Base-by-base conservation (phyloP, 2,113 vertebrate genomes). In the Leptosomus discolor region DNA sequence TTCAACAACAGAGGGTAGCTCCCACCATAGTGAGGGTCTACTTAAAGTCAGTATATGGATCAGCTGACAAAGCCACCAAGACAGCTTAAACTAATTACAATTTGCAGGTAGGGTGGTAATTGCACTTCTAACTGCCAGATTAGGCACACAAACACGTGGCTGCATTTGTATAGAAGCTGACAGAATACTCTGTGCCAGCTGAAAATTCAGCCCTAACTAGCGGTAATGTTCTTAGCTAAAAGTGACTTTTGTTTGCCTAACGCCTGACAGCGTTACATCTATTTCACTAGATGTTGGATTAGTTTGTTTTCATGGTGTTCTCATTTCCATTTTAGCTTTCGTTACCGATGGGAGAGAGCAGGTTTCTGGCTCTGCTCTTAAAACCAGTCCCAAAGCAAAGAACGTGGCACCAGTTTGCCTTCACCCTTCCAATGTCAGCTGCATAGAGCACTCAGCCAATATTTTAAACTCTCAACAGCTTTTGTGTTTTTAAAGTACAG, bases 381-480 rank as follows among this genome's bases (percentile, higher is more conserved):
- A 84, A 96, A 51, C 54, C 13, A 0, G 20, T 73, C 88, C 77
- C 71, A 51, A 58, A 46, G 84, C 77, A 96, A 85, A 88, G 94
- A 90, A 54, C 17, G 8, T 17, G 71, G 93, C 89, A 93, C 22
- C n/a, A 10, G n/a, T 88, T 81, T 69, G 58, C 78, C 64, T 92
- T 94, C 41, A n/a, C 53, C 74, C 61, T 82, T 94, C 93, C 92
- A 71, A 19, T 14, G 57, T 91, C 95, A 97, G 95, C 82, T 87
- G 74, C 46, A 4, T 5, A 2, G 45, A 92, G 57, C 64, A 51
- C 48, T 86, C 78, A 86, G 94, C 91, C 85, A 88, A 14, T 82
- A 37, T 63, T 95, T 92, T 50, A 83, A 96, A 92, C 92, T 96
- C 87, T 94, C 91, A 51, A 34, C 74, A 76, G 96, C 92, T 94